phyloP scores from a whole-genome alignment of 1,140 invertebrate species.

The Zeugodacus cucurbitae region DNA sequence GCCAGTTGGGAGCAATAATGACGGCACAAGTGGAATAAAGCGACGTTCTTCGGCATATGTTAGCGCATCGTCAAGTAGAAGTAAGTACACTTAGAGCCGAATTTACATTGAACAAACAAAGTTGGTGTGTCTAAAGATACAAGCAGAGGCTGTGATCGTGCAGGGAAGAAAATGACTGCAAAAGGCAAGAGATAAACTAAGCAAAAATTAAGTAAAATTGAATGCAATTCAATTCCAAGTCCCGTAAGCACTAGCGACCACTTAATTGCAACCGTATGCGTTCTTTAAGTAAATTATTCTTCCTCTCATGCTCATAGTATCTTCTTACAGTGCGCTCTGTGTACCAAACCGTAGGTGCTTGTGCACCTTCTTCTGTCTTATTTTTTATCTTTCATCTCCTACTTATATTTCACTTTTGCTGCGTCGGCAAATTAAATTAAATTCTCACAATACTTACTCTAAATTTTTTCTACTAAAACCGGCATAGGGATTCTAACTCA shows the following conservation, averaged over 20 bases:
- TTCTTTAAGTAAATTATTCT: background rate
- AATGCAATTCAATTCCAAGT: no score
- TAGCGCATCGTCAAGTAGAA: constrained; percentile 70
- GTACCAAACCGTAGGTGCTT: no score
- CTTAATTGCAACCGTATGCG: background rate
- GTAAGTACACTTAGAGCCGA: constrained; percentile 54
- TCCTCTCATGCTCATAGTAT: background rate
- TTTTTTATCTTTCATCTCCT: background rate
- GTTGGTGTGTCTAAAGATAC: background rate
- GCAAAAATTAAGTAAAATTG: background rate
- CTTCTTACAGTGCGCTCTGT: no score
- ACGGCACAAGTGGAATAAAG: constrained; percentile 72
- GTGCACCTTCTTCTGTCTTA: no score
- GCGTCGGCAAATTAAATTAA: background rate
- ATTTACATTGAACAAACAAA: background rate
- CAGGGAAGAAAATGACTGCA: no score
- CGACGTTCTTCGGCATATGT: constrained; percentile 81
- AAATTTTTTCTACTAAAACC: no score
- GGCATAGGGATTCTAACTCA: background rate
- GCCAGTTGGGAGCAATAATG: constrained; percentile 70
- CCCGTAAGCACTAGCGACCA: background rate
- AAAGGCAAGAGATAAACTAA: background rate
- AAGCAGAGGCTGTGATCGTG: no score
- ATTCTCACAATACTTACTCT: background rate
- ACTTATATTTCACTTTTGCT: background rate